Evolutionary conservation across 2,888 invertebrate genomes (phyloP).

Genomic region (Neria commutata): DNA sequence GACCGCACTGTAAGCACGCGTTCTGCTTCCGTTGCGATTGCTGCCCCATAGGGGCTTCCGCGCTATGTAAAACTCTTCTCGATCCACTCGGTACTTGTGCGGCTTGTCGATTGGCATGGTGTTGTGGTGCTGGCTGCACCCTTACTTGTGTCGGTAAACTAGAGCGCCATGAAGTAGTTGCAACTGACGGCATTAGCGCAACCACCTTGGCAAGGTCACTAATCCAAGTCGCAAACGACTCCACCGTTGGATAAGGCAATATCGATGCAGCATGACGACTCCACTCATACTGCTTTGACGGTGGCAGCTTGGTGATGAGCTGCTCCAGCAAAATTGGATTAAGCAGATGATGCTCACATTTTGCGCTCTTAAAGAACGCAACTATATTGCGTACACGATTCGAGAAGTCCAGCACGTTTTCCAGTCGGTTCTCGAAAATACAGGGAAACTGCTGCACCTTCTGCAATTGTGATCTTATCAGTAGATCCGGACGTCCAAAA

Average conservation of each 20-base stretch:
- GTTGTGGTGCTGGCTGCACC: too few species aligned
- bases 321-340: conserved; percentile 1
- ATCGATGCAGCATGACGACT: conserved; percentile 9
- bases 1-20: too few species aligned
- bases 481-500: conserved; percentile 13
- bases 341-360: not conserved
- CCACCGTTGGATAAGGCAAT: conserved; percentile 10
- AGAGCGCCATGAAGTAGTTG: too few species aligned
- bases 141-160: too few species aligned
- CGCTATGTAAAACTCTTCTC: too few species aligned
- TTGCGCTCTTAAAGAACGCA: not conserved
- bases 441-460: conserved; percentile 9
- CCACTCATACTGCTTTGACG: not conserved
- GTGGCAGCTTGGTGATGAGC: not conserved
- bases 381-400: conserved; percentile 16
- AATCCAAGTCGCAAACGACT: conserved; percentile 8
- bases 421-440: conserved; percentile 10
- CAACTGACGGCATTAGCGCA: conserved; percentile 2
- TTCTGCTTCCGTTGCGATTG: too few species aligned
- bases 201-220: conserved; percentile 8
- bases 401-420: not conserved
- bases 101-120: too few species aligned
- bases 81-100: too few species aligned
- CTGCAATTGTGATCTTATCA: conserved; percentile 3
- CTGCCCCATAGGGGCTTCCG: too few species aligned